A percentile compares a stretch with the other conserved stretches of the same genome.
phyloP scores from a whole-genome alignment of 2,797 vertebrate species.

The Hylomyscus alleni region DNA sequence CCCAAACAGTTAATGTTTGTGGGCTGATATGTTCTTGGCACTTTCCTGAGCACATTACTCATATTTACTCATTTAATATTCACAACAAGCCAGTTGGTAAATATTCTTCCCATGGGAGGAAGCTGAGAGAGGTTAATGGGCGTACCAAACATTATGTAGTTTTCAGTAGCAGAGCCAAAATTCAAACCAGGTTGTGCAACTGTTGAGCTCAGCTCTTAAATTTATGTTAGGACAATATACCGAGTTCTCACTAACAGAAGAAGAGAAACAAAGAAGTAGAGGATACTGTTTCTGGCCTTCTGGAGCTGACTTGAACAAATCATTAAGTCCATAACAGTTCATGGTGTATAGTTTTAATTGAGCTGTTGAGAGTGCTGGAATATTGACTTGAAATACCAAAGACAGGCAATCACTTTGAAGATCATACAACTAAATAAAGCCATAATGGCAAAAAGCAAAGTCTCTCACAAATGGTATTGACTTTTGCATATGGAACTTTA shows the following conservation, averaged over 20 bases:
- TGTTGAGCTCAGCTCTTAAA: slow-evolving; percentile 28
- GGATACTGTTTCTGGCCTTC: not conserved
- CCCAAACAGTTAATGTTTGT: slow-evolving; percentile 20
- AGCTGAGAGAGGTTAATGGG: slow-evolving; percentile 48
- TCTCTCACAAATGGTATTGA: slow-evolving; percentile 9
- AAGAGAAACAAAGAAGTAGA: not conserved
- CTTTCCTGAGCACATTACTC: not conserved
- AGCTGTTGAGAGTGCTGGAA: not conserved
- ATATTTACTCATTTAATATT: slow-evolving; percentile 54
- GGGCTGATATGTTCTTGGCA: not conserved
- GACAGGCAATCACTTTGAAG: slow-evolving; percentile 44
- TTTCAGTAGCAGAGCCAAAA: slow-evolving; percentile 36
- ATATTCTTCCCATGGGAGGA: slow-evolving; percentile 55
- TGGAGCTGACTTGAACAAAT: slow-evolving; percentile 17
- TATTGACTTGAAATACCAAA: slow-evolving; percentile 59
- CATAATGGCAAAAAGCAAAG: not conserved
- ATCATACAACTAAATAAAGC: slow-evolving; percentile 44
- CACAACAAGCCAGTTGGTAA: slow-evolving; percentile 20
- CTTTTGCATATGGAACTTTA: slow-evolving; percentile 22
- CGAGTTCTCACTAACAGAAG: not conserved
- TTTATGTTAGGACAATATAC: not conserved
- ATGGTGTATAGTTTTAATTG: slow-evolving; percentile 7
- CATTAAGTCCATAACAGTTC: slow-evolving; percentile 1
- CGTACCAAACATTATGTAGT: not conserved
- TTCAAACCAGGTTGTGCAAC: not conserved